A percentile compares a stretch with the other conserved stretches of the same genome.
Conservation (phyloP, 2,888 invertebrate species). For the Conomelus anceps region DNA sequence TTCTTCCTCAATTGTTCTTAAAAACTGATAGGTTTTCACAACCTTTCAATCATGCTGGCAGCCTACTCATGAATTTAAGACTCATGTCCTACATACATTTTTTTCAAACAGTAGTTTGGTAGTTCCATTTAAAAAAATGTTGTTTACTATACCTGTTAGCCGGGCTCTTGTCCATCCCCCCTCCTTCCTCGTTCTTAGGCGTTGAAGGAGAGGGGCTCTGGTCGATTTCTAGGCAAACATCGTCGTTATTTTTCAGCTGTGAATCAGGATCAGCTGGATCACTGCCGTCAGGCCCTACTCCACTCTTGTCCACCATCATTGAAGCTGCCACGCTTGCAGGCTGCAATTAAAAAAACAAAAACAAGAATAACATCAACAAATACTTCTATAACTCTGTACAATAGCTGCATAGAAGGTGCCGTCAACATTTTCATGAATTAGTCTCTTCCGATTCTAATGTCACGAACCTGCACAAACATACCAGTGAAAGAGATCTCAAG, state of each 20-base stretch:
- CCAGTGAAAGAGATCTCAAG: too few relatives aligned
- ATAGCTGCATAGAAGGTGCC: too few relatives aligned
- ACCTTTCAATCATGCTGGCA: too few relatives aligned
- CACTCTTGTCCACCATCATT: conserved; percentile 38
- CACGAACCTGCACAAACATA: too few relatives aligned
- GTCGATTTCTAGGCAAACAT: conserved; percentile 54
- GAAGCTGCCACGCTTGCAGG: conserved; percentile 36
- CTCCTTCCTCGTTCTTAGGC: conserved; percentile 18
- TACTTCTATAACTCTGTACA: neutral
- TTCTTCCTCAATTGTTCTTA: too few relatives aligned
- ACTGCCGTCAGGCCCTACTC: conserved; percentile 37
- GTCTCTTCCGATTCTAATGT: too few relatives aligned
- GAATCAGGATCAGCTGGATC: conserved; percentile 29
- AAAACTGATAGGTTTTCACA: too few relatives aligned
- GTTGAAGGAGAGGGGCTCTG: conserved; percentile 36
- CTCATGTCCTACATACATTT: too few relatives aligned
- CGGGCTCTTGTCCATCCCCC: neutral
- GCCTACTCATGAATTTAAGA: too few relatives aligned
- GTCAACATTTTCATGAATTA: too few relatives aligned
- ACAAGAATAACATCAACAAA: neutral
- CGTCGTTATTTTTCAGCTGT: conserved; percentile 51
- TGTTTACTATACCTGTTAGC: neutral
- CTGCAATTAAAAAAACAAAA: conserved; percentile 31
- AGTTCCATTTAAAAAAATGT: neutral
- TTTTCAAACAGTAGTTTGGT: too few relatives aligned